phyloP scores from a whole-genome alignment of 2,888 invertebrate genomes.

The Drosophila flavopinicola region DNA sequence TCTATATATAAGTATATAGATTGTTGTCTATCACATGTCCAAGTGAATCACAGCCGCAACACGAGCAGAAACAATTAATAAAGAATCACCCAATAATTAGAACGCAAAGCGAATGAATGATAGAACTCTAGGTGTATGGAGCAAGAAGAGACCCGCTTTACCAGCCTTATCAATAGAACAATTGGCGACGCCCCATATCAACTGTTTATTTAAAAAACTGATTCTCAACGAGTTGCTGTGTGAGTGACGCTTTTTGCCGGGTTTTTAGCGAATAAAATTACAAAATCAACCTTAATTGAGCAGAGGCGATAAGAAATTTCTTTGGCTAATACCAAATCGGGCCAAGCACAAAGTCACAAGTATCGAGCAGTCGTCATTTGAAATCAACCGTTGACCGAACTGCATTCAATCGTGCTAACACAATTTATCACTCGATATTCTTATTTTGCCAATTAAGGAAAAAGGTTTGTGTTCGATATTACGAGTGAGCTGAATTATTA shows the following conservation, averaged over 20 bases:
- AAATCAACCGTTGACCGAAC: slow-evolving; percentile 55
- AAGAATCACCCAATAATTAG: slow-evolving; percentile 71
- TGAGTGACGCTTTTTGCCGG: slow-evolving; percentile 43
- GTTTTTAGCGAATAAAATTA: slow-evolving; percentile 68
- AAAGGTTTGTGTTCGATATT: slow-evolving; percentile 57
- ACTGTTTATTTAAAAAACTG: slow-evolving; percentile 53
- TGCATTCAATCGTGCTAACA: slow-evolving; percentile 53
- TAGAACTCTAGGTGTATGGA: slow-evolving; percentile 21
- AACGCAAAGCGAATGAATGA: slow-evolving; percentile 35
- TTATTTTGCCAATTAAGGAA: slow-evolving; percentile 59
- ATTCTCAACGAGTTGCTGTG: slow-evolving; percentile 21
- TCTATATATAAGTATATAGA: not conserved
- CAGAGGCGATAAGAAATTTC: slow-evolving; percentile 59
- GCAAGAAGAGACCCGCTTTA: slow-evolving; percentile 21
- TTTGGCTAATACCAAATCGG: slow-evolving; percentile 62
- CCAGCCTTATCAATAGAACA: slow-evolving; percentile 70
- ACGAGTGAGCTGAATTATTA: slow-evolving; percentile 5
- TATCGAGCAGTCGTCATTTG: slow-evolving; percentile 43
- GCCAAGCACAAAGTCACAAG: slow-evolving; percentile 23
- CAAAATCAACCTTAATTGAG: slow-evolving; percentile 72
- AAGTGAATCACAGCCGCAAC: slow-evolving; percentile 41
- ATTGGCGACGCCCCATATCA: slow-evolving; percentile 57
- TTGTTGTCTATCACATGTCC: slow-evolving; percentile 62
- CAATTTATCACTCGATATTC: slow-evolving; percentile 30
- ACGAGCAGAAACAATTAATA: slow-evolving; percentile 59